These are phyloP conservation scores for Promerops cafer DNA, from an alignment of 2,113 vertebrate species.

Conservation along the genomic window DNA sequence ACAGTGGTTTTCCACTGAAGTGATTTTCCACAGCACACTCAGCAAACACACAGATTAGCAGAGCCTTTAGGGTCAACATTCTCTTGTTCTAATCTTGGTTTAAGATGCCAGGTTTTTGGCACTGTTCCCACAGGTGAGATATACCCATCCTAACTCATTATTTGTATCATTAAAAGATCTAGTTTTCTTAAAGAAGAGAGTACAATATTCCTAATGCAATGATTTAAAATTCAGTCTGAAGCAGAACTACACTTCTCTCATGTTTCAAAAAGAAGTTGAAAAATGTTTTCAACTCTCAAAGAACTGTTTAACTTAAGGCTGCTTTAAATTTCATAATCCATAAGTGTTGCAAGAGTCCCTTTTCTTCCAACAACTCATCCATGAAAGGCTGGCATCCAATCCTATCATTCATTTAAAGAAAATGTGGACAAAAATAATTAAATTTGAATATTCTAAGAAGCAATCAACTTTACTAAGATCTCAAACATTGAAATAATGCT, in stretches of 20 bases:
- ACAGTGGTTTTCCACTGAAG: not conserved
- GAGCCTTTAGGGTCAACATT: not conserved
- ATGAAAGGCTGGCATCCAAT: not conserved
- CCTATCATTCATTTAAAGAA: not conserved
- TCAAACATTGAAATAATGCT: not conserved
- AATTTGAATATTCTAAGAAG: not conserved
- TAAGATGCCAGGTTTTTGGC: not conserved
- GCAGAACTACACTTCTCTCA: not conserved
- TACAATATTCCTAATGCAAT: not conserved
- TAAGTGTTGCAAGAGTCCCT: not conserved
- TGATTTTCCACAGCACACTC: not conserved
- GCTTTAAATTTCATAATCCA: not conserved
- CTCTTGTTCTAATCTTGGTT: not conserved
- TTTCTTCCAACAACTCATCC: not conserved
- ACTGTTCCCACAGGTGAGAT: not conserved
- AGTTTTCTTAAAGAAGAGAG: not conserved
- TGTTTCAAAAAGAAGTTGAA: not conserved
- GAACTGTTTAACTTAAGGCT: not conserved
- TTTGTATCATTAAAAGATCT: not conserved
- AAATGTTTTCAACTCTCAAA: not conserved
- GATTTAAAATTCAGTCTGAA: not conserved
- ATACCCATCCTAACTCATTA: not conserved
- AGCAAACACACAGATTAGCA: not conserved
- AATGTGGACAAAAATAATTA: not conserved
- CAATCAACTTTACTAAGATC: slow-evolving; percentile 12